A percentile compares a stretch with the other conserved stretches of the same genome.
Evolutionary conservation across 23 tunicate genomes (phyloP).

Genomic region (Oikopleura dioica): DNA sequence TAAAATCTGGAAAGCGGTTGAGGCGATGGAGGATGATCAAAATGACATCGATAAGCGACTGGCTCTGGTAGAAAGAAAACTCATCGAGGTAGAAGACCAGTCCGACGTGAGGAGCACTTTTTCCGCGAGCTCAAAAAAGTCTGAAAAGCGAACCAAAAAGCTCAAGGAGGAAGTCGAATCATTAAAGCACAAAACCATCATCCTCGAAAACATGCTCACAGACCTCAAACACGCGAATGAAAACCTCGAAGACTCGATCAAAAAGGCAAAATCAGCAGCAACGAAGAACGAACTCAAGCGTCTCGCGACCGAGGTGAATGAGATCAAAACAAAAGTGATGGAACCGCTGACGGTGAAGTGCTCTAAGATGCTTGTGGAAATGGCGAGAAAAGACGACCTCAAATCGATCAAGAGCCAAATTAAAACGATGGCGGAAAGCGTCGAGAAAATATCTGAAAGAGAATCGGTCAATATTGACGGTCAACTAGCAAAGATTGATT

Average conservation of each 20-base stretch:
- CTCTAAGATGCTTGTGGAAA: neutral
- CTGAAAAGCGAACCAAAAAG: neutral
- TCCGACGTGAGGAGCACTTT: neutral
- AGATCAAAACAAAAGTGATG: neutral
- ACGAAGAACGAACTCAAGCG: neutral
- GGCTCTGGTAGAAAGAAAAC: neutral
- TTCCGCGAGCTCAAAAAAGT: neutral
- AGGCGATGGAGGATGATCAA: neutral
- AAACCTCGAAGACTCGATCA: neutral
- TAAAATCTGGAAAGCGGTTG: neutral
- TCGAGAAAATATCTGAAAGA: neutral
- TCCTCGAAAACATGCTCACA: neutral
- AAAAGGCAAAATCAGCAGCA: neutral
- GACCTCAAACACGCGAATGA: neutral
- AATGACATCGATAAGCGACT: too few species aligned
- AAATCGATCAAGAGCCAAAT: neutral
- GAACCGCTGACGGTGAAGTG: slow-evolving; percentile 7
- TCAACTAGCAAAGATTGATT: neutral
- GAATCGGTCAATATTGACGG: neutral
- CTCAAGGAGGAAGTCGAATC: neutral
- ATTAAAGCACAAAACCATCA: neutral
- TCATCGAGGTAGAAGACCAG: neutral
- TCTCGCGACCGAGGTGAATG: neutral
- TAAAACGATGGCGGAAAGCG: neutral
- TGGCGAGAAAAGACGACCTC: neutral